phyloP scores from a whole-genome alignment of 2,113 vertebrate species.

The Channa argus region DNA sequence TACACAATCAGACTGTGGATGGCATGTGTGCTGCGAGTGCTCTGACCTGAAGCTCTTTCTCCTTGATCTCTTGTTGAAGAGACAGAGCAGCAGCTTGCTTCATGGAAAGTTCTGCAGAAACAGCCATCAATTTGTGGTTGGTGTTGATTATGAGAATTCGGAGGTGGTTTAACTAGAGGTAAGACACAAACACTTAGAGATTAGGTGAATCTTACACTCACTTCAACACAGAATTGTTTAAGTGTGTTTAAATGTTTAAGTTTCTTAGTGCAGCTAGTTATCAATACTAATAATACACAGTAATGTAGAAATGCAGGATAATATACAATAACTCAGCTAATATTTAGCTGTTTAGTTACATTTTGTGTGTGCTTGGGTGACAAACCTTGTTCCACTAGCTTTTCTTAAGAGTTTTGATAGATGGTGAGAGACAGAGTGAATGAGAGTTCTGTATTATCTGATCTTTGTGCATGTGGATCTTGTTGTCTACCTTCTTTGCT shows the following conservation, averaged over 20 bases:
- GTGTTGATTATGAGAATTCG: slow-evolving; percentile 83
- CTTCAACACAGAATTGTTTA: not conserved
- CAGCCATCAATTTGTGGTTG: slow-evolving; percentile 86
- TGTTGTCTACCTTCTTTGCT: slow-evolving; percentile 86
- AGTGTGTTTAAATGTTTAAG: no score
- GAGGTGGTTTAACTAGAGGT: slow-evolving; percentile 83
- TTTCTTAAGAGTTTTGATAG: slow-evolving; percentile 25
- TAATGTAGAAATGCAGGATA: no score
- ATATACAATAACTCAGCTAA: no score
- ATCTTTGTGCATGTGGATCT: not conserved
- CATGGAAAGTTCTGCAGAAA: slow-evolving; percentile 90
- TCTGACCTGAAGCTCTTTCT: slow-evolving; percentile 83
- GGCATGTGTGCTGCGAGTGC: not conserved
- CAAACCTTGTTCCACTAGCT: not conserved
- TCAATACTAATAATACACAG: no score
- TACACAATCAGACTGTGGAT: not conserved
- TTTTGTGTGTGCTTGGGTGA: no score
- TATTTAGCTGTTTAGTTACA: no score
- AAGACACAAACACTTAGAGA: slow-evolving; percentile 4
- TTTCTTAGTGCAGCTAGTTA: no score
- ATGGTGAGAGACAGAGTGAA: not conserved
- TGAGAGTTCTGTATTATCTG: not conserved
- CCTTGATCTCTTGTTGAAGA: slow-evolving; percentile 88
- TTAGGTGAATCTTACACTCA: not conserved
- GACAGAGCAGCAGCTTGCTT: slow-evolving; percentile 84